Conservation (phyloP, 2,888 invertebrate species). For the Archips xylosteana region DNA sequence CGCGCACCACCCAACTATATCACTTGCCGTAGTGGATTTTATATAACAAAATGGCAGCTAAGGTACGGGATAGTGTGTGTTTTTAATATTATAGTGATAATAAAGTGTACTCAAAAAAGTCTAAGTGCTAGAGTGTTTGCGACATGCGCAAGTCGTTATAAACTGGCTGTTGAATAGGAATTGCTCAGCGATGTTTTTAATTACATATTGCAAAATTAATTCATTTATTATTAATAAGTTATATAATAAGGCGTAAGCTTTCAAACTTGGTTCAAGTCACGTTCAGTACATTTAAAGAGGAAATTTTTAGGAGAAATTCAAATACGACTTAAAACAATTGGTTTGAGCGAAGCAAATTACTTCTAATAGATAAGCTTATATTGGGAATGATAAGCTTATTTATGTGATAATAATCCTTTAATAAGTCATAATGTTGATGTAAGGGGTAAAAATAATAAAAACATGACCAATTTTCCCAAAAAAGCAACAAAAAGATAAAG, state of each 20-base stretch:
- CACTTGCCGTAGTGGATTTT: conserved; percentile 77
- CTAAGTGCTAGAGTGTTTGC: background rate
- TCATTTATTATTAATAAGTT: no score
- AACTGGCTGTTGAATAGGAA: background rate
- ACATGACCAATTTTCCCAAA: background rate
- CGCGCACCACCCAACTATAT: conserved; percentile 67
- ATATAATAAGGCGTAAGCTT: background rate
- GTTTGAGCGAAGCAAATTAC: background rate
- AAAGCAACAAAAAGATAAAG: background rate
- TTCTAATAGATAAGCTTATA: background rate
- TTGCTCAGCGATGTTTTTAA: conserved; percentile 7
- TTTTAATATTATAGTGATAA: conserved; percentile 29
- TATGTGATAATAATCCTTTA: background rate
- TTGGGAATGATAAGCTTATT: background rate
- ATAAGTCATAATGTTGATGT: no score
- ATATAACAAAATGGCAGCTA: conserved; percentile 81
- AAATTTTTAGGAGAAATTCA: conserved; percentile 3
- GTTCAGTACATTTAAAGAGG: background rate
- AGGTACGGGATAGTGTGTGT: conserved; percentile 66
- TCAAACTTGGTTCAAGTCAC: conserved; percentile 4
- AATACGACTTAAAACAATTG: background rate
- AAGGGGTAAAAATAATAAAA: background rate
- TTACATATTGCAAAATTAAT: background rate
- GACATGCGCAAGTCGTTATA: background rate
- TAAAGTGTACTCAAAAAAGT: conserved; percentile 12